Conservation (phyloP, 2,888 invertebrate genomes). For the Acanthopleura granulata region DNA sequence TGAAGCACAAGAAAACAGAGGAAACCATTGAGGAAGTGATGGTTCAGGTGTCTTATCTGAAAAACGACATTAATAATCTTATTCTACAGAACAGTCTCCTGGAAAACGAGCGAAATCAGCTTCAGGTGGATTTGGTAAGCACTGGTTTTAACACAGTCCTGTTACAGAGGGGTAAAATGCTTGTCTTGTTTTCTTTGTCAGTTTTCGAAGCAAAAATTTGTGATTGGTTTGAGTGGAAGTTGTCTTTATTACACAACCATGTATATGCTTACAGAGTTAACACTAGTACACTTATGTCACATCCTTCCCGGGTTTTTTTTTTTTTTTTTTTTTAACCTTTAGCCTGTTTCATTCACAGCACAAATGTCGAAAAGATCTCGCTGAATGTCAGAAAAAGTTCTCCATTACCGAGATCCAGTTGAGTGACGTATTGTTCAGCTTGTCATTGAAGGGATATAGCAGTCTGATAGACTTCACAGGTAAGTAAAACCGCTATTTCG, state of each 20-base stretch:
- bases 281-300: no score
- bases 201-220: no score
- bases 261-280: no score
- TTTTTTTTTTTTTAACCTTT: no score
- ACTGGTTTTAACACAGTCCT: no score
- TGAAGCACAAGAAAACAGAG: neutral
- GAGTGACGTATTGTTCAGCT: neutral
- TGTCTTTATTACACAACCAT: no score
- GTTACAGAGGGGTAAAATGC: no score
- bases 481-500: neutral
- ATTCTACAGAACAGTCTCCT: neutral
- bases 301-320: no score
- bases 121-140: neutral
- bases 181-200: no score
- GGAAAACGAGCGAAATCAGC: neutral
- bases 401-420: neutral
- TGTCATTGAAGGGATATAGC: neutral
- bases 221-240: no score
- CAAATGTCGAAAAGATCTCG: no score
- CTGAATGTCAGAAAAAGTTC: neutral
- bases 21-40: neutral
- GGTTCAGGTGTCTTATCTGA: neutral
- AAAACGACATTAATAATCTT: neutral
- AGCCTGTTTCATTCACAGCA: no score
- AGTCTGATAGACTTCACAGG: constrained; percentile 2